Percentiles rank a stretch among this genome's conserved stretches.
Evolutionary conservation across 1,140 invertebrate species (phyloP).

Genomic region (Aricia agestis): DNA sequence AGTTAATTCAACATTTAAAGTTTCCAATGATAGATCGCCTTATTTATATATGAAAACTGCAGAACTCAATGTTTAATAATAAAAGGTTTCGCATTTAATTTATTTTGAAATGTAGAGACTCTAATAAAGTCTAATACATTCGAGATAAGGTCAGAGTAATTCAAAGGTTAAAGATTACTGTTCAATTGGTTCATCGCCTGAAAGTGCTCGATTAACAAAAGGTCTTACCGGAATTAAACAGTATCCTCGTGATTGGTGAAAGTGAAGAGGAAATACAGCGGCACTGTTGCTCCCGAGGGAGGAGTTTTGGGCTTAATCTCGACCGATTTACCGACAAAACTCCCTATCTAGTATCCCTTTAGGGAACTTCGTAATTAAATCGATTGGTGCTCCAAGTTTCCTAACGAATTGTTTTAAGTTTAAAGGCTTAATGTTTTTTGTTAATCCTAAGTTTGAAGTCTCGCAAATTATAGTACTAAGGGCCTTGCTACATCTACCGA

Average conservation of each 20-base stretch:
- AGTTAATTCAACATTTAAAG: too few relatives aligned
- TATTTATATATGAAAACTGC: too few relatives aligned
- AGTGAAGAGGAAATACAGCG: background rate
- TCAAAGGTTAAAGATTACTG: background rate
- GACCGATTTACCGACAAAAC: background rate
- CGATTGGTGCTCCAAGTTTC: background rate
- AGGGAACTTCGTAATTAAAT: constrained; percentile 8
- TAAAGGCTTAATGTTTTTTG: background rate
- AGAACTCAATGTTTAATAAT: too few relatives aligned
- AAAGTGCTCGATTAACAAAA: constrained; percentile 3
- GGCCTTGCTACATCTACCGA: too few relatives aligned
- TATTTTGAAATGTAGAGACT: too few relatives aligned
- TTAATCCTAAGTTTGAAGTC: background rate
- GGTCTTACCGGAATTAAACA: background rate
- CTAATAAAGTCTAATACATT: background rate
- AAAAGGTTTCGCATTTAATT: too few relatives aligned
- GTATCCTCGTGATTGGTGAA: background rate
- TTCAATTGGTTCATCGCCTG: background rate
- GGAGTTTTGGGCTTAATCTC: background rate
- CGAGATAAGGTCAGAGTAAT: background rate
- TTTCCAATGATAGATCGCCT: too few relatives aligned
- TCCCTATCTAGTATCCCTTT: background rate
- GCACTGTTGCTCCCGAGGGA: background rate
- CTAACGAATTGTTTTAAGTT: background rate
- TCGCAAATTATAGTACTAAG: background rate